Conservation (phyloP, 2,113 vertebrate genomes). For the Oreochromis aureus region DNA sequence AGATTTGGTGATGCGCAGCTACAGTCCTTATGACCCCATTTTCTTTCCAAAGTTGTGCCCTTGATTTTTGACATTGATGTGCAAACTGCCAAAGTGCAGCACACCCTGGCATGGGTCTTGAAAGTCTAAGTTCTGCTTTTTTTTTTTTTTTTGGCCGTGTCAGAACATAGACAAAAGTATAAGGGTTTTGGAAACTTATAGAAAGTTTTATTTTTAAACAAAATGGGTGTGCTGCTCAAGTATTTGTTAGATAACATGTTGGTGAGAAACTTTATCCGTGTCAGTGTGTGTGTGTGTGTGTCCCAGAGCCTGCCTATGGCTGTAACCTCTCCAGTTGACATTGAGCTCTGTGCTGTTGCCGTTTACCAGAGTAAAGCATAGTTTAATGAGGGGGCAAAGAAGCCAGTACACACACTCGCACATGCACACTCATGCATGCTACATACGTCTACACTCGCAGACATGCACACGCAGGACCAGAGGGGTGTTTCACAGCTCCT, state of each 20-base stretch:
- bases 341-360: conserved; percentile 53
- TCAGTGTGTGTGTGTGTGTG: conserved; percentile 21
- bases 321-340: conserved; percentile 61
- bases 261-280: not conserved
- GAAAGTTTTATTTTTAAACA: conserved; percentile 32
- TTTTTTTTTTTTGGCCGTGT: not conserved
- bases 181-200: conserved; percentile 10
- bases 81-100: conserved; percentile 49
- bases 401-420: conserved; percentile 8
- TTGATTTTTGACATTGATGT: conserved; percentile 62
- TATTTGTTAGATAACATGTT: conserved; percentile 31
- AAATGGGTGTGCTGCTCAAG: not conserved
- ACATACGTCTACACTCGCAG: not conserved
- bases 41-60: conserved; percentile 4
- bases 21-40: not conserved
- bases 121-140: conserved; percentile 24
- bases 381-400: conserved; percentile 60
- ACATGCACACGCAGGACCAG: conserved; percentile 20
- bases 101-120: not conserved
- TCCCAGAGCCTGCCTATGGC: conserved; percentile 54
- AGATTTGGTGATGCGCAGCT: not conserved
- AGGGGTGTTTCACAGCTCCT: conserved; percentile 46
- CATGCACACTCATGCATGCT: not conserved
- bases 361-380: conserved; percentile 67
- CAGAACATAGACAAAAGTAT: conserved; percentile 34